A percentile compares a stretch with the other conserved stretches of the same genome.
Conservation (phyloP, 2,113 vertebrate genomes). For the Plectropomus leopardus region DNA sequence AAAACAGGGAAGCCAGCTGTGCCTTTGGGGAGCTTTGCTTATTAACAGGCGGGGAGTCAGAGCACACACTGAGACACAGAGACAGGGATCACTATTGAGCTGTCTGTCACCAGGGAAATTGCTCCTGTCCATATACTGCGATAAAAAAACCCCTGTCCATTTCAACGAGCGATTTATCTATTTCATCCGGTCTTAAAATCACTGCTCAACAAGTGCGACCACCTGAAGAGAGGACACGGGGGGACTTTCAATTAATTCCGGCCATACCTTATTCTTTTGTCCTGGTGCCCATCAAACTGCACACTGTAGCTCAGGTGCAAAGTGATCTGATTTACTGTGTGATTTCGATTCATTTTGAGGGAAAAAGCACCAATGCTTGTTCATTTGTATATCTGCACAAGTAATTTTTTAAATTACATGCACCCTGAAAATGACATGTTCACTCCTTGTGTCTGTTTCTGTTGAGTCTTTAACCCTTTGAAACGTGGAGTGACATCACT, state of each 20-base stretch:
- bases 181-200: conserved; percentile 22
- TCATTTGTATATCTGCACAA: conserved; percentile 4
- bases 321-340: too few relatives aligned
- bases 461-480: neutral
- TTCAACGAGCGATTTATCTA: conserved; percentile 22
- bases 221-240: conserved; percentile 15
- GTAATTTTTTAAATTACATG: neutral
- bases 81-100: conserved; percentile 64
- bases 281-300: neutral
- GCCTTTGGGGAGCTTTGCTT: conserved; percentile 70
- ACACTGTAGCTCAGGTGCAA: neutral
- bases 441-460: neutral
- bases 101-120: conserved; percentile 67
- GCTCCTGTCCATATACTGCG: conserved; percentile 30
- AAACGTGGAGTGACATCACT: too few relatives aligned
- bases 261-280: conserved; percentile 4
- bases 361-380: neutral
- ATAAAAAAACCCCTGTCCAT: conserved; percentile 14
- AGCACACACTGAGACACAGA: conserved; percentile 64
- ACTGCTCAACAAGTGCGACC: conserved; percentile 17
- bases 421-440: neutral
- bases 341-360: neutral
- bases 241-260: conserved; percentile 4
- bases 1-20: conserved; percentile 67
- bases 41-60: conserved; percentile 74